Evolutionary conservation across 2,888 invertebrate genomes (phyloP).

Genomic region (Ochlodes sylvanus): DNA sequence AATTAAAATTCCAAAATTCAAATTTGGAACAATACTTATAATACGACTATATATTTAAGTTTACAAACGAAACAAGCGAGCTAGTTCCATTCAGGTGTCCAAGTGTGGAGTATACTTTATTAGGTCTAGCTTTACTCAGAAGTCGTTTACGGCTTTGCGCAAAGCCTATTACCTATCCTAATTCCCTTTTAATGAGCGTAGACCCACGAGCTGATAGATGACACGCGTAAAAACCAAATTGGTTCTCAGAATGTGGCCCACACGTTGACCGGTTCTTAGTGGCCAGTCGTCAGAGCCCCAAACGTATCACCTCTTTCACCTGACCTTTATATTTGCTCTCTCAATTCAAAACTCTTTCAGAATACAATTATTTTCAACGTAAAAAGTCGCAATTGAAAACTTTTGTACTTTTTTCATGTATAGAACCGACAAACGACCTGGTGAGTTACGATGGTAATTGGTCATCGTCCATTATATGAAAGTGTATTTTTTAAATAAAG

Average conservation of each 20-base stretch:
- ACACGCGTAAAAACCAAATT: conserved; percentile 61
- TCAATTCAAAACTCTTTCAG: neutral
- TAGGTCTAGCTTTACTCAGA: neutral
- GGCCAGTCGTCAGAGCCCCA: conserved; percentile 40
- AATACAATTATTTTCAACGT: conserved; percentile 4
- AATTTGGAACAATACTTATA: too few species aligned
- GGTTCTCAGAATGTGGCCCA: conserved; percentile 48
- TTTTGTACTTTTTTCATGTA: neutral
- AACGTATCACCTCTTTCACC: conserved; percentile 42
- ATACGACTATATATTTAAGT: too few species aligned
- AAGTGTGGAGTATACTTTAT: neutral
- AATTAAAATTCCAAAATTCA: too few species aligned
- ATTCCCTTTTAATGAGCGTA: conserved; percentile 41
- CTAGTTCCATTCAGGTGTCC: too few species aligned
- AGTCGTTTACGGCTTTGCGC: conserved; percentile 7
- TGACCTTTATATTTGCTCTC: conserved; percentile 33
- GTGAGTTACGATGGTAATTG: too few species aligned
- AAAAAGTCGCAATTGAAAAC: neutral
- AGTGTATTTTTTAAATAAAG: neutral
- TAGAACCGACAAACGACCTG: too few species aligned
- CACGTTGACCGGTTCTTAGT: conserved; percentile 49
- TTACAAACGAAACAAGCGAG: too few species aligned
- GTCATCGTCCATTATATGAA: too few species aligned
- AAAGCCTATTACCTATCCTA: conserved; percentile 30
- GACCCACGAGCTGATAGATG: conserved; percentile 19